Conservation (phyloP, 2,888 invertebrate species). For the Apodemia zela region DNA sequence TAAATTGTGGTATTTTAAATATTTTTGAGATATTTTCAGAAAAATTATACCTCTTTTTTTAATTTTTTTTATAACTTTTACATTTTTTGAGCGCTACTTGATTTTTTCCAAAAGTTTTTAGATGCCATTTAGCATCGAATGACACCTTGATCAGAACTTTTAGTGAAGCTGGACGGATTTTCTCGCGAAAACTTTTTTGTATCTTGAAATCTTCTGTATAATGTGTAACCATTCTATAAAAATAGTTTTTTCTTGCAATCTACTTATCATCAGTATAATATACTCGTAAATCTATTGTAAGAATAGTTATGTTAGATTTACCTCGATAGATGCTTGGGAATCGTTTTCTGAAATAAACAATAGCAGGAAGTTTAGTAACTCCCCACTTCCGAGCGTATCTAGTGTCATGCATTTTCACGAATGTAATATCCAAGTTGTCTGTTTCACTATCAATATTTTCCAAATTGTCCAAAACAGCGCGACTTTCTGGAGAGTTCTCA, state of each 20-base stretch:
- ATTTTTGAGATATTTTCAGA: no score
- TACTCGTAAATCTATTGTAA: not conserved
- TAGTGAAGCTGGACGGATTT: no score
- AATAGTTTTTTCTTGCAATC: no score
- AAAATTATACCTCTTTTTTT: no score
- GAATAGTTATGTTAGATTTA: constrained; percentile 41
- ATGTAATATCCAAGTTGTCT: constrained; percentile 95
- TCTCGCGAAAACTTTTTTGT: no score
- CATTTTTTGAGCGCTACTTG: no score
- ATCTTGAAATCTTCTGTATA: no score
- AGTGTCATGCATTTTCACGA: constrained; percentile 95
- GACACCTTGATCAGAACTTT: not conserved
- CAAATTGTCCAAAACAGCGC: constrained; percentile 89
- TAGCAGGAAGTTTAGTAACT: constrained; percentile 92
- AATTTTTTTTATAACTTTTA: no score
- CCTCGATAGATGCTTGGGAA: constrained; percentile 97
- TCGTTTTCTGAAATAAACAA: constrained; percentile 94
- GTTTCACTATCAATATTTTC: constrained; percentile 98
- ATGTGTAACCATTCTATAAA: not conserved
- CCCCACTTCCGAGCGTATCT: constrained; percentile 97
- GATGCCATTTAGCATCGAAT: not conserved
- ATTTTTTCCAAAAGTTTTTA: no score
- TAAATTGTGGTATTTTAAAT: no score
- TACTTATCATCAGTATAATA: not conserved
- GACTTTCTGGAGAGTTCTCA: constrained; percentile 90